Conservation (phyloP, 2,888 invertebrate species). For the Lasioglossum marginatum region DNA sequence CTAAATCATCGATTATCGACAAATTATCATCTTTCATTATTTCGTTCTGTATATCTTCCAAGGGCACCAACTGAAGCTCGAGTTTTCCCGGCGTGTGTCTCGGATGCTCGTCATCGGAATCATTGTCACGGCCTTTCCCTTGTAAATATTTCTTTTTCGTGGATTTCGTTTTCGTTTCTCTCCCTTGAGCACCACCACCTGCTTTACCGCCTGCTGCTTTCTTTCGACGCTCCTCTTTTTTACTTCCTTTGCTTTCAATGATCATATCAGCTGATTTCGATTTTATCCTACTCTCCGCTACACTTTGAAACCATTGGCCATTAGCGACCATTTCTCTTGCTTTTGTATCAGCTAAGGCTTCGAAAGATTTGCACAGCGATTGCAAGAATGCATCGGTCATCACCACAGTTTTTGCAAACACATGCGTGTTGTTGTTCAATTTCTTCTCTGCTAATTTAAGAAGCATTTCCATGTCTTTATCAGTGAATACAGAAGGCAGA, state of each 20-base stretch:
- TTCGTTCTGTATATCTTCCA: conserved; percentile 89
- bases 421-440: conserved; percentile 84
- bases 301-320: conserved; percentile 89
- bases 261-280: conserved; percentile 82
- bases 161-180: conserved; percentile 97
- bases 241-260: conserved; percentile 75
- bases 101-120: conserved; percentile 88
- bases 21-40: conserved; percentile 85
- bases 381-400: conserved; percentile 87
- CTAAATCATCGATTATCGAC: conserved; percentile 90
- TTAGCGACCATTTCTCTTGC: conserved; percentile 89
- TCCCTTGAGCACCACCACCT: conserved; percentile 96
- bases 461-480: conserved; percentile 91
- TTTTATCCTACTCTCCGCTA: conserved; percentile 88
- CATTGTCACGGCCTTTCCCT: conserved; percentile 87
- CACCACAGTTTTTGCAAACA: conserved; percentile 86
- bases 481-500: conserved; percentile 92
- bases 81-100: conserved; percentile 79
- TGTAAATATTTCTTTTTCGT: conserved; percentile 91
- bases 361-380: conserved; percentile 88
- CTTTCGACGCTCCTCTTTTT: conserved; percentile 94
- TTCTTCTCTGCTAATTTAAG: conserved; percentile 88
- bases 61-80: conserved; percentile 88
- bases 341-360: conserved; percentile 88
- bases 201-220: conserved; percentile 95